Evolutionary conservation across 2,113 vertebrate species (phyloP).

Genomic region (Danio rerio): GRCz12tu NC_133182.1:66255001-66255500

Average conservation of each 20-base stretch:
- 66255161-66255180: conserved; percentile 61
- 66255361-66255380: not conserved
- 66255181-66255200: conserved; percentile 30
- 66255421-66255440: too few species aligned
- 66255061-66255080: conserved; percentile 50
- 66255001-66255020: conserved; percentile 23
- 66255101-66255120: conserved; percentile 69
- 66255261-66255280: not conserved
- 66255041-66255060: conserved; percentile 57
- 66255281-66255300: not conserved
- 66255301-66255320: conserved; percentile 17
- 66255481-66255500: too few species aligned
- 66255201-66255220: conserved; percentile 25
- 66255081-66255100: conserved; percentile 55
- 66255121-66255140: conserved; percentile 69
- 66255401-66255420: not conserved
- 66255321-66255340: not conserved
- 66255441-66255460: too few species aligned
- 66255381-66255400: not conserved
- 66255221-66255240: conserved; percentile 5
- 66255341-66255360: not conserved
- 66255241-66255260: conserved; percentile 2
- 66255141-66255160: conserved; percentile 71
- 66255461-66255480: too few species aligned
- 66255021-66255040: conserved; percentile 31